Evolutionary conservation across 2,888 invertebrate genomes (phyloP).

Genomic region (Callinectes sapidus): DNA sequence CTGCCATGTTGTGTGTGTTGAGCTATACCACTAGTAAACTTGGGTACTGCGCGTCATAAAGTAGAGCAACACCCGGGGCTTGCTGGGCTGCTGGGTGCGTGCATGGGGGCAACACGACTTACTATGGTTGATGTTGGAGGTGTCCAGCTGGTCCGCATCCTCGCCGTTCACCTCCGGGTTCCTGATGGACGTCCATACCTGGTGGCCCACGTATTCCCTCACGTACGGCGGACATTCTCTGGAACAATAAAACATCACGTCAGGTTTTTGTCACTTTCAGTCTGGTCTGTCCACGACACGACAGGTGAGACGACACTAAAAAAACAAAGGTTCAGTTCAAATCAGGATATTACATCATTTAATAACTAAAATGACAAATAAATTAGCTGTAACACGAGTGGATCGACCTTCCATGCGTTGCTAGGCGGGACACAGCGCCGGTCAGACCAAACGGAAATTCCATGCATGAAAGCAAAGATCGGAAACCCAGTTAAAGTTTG

Average conservation of each 20-base stretch:
- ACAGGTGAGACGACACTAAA: background rate
- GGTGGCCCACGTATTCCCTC: conserved; percentile 67
- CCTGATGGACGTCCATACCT: conserved; percentile 69
- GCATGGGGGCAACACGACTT: background rate
- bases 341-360: background rate
- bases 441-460: background rate
- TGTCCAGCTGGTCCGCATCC: conserved; percentile 41
- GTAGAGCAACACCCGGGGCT: background rate
- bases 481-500: background rate
- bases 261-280: background rate
- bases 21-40: background rate
- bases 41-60: conserved; percentile 20
- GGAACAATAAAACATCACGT: conserved; percentile 41
- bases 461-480: background rate
- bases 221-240: conserved; percentile 72
- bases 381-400: background rate
- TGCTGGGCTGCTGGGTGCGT: background rate
- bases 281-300: background rate
- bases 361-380: background rate
- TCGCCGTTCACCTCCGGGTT: conserved; percentile 62
- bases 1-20: conserved; percentile 5
- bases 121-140: conserved; percentile 57
- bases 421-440: background rate
- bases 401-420: background rate
- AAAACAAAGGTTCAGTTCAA: background rate